A percentile compares a stretch with the other conserved stretches of the same genome.
phyloP scores from a whole-genome alignment of 2,888 invertebrate genomes.

The Congeria kusceri region DNA sequence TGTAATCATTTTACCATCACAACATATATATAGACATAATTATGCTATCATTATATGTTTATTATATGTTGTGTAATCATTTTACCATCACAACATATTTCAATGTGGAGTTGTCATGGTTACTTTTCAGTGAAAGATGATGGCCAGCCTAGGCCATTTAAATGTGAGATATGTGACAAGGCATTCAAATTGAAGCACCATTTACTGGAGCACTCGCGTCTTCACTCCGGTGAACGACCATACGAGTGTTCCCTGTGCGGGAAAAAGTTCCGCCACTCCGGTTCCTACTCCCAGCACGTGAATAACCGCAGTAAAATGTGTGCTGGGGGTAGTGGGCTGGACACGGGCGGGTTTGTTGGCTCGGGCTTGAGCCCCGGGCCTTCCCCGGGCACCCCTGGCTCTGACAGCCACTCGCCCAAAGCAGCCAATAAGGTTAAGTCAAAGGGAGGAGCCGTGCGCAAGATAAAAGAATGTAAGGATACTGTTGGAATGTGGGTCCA shows the following conservation, averaged over 20 bases:
- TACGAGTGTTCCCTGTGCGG: slow-evolving; percentile 68
- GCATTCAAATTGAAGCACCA: slow-evolving; percentile 75
- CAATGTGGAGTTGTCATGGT: not conserved
- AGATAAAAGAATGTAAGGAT: slow-evolving; percentile 64
- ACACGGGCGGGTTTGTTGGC: slow-evolving; percentile 13
- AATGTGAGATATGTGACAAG: slow-evolving; percentile 73
- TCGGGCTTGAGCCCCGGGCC: slow-evolving; percentile 27
- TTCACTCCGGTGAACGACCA: slow-evolving; percentile 72
- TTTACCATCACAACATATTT: not conserved
- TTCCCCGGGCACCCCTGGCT: slow-evolving; percentile 24
- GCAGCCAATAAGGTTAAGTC: slow-evolving; percentile 40
- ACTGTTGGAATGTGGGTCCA: slow-evolving; percentile 23
- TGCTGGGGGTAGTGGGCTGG: slow-evolving; percentile 35
- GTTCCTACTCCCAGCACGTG: slow-evolving; percentile 74
- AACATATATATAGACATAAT: too few species aligned
- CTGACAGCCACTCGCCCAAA: slow-evolving; percentile 51
- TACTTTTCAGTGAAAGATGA: slow-evolving; percentile 63
- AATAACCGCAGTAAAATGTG: slow-evolving; percentile 65
- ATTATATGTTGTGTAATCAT: too few species aligned
- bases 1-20: too few species aligned
- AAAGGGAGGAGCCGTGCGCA: slow-evolving; percentile 57
- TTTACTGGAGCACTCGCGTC: slow-evolving; percentile 71
- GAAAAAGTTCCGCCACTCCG: slow-evolving; percentile 73
- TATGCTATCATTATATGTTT: too few species aligned
- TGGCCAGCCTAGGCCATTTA: slow-evolving; percentile 67